Conservation (phyloP, 2,797 vertebrate species). For the Anguilla pacifica region DNA sequence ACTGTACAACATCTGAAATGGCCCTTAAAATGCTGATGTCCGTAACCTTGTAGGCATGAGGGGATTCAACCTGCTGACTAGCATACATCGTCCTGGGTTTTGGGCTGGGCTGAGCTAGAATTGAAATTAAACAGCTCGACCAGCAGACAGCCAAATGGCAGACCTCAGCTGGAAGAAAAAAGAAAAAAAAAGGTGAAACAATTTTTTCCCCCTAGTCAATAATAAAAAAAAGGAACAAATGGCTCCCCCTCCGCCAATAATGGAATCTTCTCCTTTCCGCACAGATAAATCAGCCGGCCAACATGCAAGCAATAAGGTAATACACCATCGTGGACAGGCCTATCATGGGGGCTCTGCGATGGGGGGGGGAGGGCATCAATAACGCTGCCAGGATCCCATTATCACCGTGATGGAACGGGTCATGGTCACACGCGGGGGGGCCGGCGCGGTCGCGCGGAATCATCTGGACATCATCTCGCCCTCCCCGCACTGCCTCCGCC, state of each 20-base stretch:
- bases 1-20: background rate
- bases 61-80: background rate
- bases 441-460: background rate
- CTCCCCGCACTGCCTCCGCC: background rate
- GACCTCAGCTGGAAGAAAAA: background rate
- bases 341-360: conserved; percentile 52
- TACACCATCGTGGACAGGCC: conserved; percentile 52
- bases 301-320: conserved; percentile 56
- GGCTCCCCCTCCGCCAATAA: conserved; percentile 60
- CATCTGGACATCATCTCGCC: background rate
- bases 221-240: conserved; percentile 43
- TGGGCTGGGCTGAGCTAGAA: background rate
- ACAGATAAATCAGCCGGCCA: conserved; percentile 64
- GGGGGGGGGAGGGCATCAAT: conserved; percentile 58
- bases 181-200: background rate
- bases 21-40: background rate
- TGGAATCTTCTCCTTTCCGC: conserved; percentile 45
- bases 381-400: conserved; percentile 71
- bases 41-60: background rate
- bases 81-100: background rate
- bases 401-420: conserved; percentile 69
- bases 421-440: conserved; percentile 38
- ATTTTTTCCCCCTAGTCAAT: background rate
- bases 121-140: background rate
- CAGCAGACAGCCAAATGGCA: background rate